phyloP scores from a whole-genome alignment of 2,113 vertebrate genomes.

The Spermophilus dauricus region DNA sequence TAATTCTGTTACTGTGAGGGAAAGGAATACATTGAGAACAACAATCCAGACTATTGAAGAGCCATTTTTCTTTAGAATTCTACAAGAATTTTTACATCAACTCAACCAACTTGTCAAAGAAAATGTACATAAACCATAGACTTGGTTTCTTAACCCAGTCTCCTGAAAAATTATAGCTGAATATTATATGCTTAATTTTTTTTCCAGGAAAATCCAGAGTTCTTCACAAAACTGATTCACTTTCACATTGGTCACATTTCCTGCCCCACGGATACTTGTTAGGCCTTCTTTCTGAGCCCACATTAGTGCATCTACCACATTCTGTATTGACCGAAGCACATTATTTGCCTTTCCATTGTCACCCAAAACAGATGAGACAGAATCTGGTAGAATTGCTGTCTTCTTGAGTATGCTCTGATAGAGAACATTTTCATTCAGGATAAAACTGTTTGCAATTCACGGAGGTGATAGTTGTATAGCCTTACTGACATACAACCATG shows the following conservation, averaged over 20 bases:
- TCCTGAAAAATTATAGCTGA: conserved; percentile 43
- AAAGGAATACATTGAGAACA: not conserved
- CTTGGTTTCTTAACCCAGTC: not conserved
- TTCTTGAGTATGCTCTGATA: not conserved
- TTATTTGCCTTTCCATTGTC: not conserved
- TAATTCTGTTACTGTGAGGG: not conserved
- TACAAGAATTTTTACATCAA: not conserved
- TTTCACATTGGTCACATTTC: not conserved
- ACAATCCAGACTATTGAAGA: not conserved
- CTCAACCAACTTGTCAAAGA: not conserved
- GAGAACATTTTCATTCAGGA: not conserved
- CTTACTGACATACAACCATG: not conserved
- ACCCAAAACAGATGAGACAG: not conserved
- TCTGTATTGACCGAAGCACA: not conserved
- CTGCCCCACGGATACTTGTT: not conserved
- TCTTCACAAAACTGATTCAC: not conserved
- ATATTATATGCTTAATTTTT: not conserved
- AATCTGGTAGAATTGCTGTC: not conserved
- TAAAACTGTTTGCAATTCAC: not conserved
- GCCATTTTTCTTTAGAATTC: not conserved
- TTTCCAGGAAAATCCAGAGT: not conserved
- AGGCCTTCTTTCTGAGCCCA: not conserved
- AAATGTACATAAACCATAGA: not conserved
- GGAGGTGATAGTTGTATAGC: not conserved
- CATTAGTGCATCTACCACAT: not conserved